These are phyloP conservation scores for Syrmaticus mikado DNA, from an alignment of 2,113 vertebrate species.

Conservation along the genomic window DNA sequence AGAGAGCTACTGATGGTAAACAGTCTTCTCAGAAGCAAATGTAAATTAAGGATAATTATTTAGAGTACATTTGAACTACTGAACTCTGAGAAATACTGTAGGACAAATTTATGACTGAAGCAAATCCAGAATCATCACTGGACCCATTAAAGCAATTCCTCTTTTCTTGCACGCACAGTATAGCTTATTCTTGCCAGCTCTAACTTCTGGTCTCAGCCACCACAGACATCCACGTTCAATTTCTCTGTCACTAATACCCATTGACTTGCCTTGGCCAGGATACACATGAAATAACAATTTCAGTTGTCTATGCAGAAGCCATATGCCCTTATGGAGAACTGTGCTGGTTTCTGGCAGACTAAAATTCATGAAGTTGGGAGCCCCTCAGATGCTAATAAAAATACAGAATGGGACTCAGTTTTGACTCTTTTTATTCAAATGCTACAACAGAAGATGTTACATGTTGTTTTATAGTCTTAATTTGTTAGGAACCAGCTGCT, in stretches of 20 bases:
- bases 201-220: neutral
- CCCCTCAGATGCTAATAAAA: neutral
- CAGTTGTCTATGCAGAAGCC: neutral
- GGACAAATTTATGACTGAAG: neutral
- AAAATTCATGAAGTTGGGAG: neutral
- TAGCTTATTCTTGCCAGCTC: neutral
- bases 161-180: neutral
- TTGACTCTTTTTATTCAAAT: neutral
- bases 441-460: neutral
- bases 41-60: neutral
- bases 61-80: neutral
- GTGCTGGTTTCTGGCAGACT: neutral
- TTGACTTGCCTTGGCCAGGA: neutral
- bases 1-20: neutral
- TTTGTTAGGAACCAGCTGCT: neutral
- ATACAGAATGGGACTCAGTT: neutral
- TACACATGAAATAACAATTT: neutral
- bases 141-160: neutral
- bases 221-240: neutral
- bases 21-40: neutral
- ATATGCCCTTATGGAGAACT: neutral
- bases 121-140: neutral
- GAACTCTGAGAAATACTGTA: neutral
- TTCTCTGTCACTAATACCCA: neutral
- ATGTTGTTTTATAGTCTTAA: neutral